Base-by-base conservation (phyloP, 2,888 invertebrate species). In the Sthenelais limicola region DNA sequence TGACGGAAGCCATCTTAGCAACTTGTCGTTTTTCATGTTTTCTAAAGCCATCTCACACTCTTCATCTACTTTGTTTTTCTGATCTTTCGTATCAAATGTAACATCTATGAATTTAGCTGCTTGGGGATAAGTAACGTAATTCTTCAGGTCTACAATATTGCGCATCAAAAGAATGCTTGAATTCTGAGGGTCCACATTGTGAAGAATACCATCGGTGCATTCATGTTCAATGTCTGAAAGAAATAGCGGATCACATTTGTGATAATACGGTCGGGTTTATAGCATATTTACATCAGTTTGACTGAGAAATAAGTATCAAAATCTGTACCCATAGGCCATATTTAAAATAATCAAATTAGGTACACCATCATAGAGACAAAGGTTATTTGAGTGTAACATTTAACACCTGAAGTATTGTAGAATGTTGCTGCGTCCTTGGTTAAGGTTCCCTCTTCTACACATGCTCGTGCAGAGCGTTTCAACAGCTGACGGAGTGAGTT, bases 71-170 rank as follows among this genome's bases (percentile, higher is more conserved):
- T 71, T 26, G 38, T 30, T 28, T n/a, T 66, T 48, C 3, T 38
- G 38, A 0, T 49, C 66, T 21, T 47, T 66, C 3, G 66, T 81
- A 73, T 83, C 81, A 72, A 74, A 79, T 3, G 68, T 69, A 28
- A 86, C 74, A 49, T 86, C 86, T 32, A 82, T 74, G 70, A 83
- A 86, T 4, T 77, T 79, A n/a, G 52, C 28, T 12, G 76, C 74
- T 5, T 52, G 28, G 0, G 74, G 70, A 51, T 82, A 79, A 12
- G 79, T 77, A 0, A 84, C 77, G 77, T 86, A 86, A 77, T 87
- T 86, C 62, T 84, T 83, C 24, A 87, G 78, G 73, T 87, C 87
- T 28, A 82, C 81, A 43, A 87, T 86, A 54, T 81, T 81, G 56
- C 87, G 76, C 15, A 79, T 74, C 43, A 86, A 75, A 4, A 83